Base-by-base conservation (phyloP, 2,113 vertebrate species). In the Corynorhinus townsendii region DNA sequence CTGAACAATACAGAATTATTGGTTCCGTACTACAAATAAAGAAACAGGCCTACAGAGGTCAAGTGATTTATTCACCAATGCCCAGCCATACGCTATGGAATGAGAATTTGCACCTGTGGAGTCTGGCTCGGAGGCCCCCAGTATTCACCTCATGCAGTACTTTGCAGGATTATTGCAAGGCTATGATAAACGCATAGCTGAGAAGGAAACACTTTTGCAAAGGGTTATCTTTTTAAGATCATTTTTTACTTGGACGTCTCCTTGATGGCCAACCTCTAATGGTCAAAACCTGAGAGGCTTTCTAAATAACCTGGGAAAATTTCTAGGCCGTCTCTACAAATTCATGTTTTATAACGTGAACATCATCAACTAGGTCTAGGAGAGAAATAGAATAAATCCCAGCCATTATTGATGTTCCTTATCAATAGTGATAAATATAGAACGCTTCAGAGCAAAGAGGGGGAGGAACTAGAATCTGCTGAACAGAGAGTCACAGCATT, bases 371-470 rank as follows among this genome's bases (percentile, higher is more conserved):
- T 43, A 28, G 38, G 93, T 40, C 26, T 95, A 54, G 88, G 69
- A 90, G 45, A 95, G 87, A 83, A 94, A 95, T 30, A 95, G 49
- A 92, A 80, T 89, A 96, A 95, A 96, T 49, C 26, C 43, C 15
- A 92, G 68, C 9, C 22, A 49, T 90, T 92, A 96, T 47, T 90
- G 85, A 96, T 91, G n/a, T 80, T 81, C 69, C 59, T 94, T 91
- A 95, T 96, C 95, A 76, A 95, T 95, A 96, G 79, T 89, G 90
- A 90, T 96, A 95, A 92, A 96, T 93, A 92, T 45, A 94, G 8
- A 97, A 19, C 69, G 89, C 95, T 49, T 43, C 38, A 12, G 17
- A 93, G 69, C 69, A 96, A 96, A 95, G 12, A 16, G 7, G 64
- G 96, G n/a, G 88, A 71, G 49, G 35, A 79, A 62, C 15, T 88